Evolutionary conservation across 2,113 vertebrate species (phyloP), one percentile per base, ranked within the genome.

Genomic region (Zosterops japonicus): DNA sequence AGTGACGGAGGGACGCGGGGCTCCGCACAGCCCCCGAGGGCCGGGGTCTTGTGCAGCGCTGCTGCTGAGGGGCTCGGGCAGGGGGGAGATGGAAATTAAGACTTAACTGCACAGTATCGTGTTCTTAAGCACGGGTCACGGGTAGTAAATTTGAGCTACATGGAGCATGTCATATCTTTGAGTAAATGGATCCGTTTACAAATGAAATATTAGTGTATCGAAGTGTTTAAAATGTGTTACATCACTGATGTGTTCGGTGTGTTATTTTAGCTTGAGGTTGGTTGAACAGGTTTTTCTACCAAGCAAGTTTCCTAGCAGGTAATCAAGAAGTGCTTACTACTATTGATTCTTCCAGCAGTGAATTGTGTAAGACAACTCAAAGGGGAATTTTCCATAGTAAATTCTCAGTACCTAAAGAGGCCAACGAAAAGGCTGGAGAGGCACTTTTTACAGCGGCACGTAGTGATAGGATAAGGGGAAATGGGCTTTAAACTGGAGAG

Each of bases 61-160:
- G 71, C 21, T 16, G 29, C 29, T 5, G 39, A 39, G 55, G 55
- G n/a, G 53, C 61, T 89, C 35, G 31, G 55, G 41, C 14, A 35
- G 14, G 41, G 39, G n/a, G 22, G 5, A 41, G 14, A 6, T 13
- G 0, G 27, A 17, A 21, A 25, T 71, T 2, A 10, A 42, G 24
- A 1, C 3, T 70, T 31, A 8, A 1, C 8, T 13, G 39, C 25
- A 1, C 11, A 4, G 9, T 18, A 8, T 14, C 18, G 0, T 5
- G 16, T 47, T 39, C 4, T 39, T 56, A 35, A 24, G 22, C 46
- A 5, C 23, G 7, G 11, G 13, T 36, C 27, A 3, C 63, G 0
- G 5, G 11, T 24, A 2, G 36, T 22, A 12, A n/a, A 18, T 2
- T 23, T 41, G 55, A 79, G 31, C 49, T 17, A 0, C 49, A 0